phyloP scores from a whole-genome alignment of 2,888 invertebrate species.

The Ormyrus nitidulus region DNA sequence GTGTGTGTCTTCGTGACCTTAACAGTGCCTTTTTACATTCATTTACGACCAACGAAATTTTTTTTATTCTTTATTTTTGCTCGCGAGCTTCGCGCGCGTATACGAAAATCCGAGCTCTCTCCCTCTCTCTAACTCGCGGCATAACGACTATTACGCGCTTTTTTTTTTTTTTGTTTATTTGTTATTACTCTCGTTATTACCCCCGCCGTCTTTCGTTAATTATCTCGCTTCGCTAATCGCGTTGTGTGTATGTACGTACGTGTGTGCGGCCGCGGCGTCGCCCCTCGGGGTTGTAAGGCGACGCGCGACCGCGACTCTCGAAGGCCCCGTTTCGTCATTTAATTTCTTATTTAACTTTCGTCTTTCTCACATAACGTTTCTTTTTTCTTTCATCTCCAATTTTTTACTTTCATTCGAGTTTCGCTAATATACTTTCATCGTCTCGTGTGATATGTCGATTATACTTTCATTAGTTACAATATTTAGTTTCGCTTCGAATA shows the following conservation, averaged over 20 bases:
- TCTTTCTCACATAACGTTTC: background rate
- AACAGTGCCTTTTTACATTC: constrained; percentile 67
- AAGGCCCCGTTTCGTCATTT: constrained; percentile 54
- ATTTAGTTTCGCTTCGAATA: constrained; percentile 20
- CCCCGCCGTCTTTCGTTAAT: constrained; percentile 38
- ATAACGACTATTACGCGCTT: constrained; percentile 49
- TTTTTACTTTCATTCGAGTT: constrained; percentile 45
- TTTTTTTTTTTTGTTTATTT: constrained; percentile 26
- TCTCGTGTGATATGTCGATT: constrained; percentile 35
- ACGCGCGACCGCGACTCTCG: constrained; percentile 50
- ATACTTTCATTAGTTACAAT: constrained; percentile 24
- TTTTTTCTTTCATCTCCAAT: constrained; percentile 43
- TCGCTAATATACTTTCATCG: constrained; percentile 1
- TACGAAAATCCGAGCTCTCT: background rate
- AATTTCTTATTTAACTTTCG: constrained; percentile 43
- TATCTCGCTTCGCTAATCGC: constrained; percentile 40
- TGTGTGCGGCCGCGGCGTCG: constrained; percentile 36
- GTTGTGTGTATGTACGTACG: constrained; percentile 5
- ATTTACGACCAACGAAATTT: constrained; percentile 56
- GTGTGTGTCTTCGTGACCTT: constrained; percentile 58
- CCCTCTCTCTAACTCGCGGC: constrained; percentile 25
- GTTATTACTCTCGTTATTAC: constrained; percentile 41
- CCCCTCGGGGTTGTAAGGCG: constrained; percentile 4
- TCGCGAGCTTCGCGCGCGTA: constrained; percentile 42
- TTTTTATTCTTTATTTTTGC: constrained; percentile 15